These are phyloP conservation scores for Capromys pilorides DNA, from an alignment of 2,797 vertebrate species.

Conservation along the genomic window DNA sequence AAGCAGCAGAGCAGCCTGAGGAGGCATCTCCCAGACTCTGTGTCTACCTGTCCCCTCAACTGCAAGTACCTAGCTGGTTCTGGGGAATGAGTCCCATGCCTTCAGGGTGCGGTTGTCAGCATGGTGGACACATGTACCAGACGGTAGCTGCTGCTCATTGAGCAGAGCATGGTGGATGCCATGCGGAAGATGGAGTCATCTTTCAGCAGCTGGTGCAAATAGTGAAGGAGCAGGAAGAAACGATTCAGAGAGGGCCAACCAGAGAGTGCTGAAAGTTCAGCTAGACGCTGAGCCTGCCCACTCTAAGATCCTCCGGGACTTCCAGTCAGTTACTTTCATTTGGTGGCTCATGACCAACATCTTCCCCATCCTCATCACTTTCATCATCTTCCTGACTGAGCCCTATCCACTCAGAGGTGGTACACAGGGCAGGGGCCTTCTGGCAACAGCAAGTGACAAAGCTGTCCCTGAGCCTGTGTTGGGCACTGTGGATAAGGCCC, in stretches of 20 bases:
- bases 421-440: neutral
- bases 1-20: no score
- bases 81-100: no score
- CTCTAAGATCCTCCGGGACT: conserved; percentile 96
- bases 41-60: no score
- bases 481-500: conserved; percentile 65
- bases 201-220: no score
- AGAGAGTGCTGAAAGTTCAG: conserved; percentile 94
- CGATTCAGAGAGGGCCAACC: conserved; percentile 92
- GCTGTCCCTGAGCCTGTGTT: conserved; percentile 64
- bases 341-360: conserved; percentile 99
- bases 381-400: conserved; percentile 97
- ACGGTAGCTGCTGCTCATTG: no score
- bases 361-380: conserved; percentile 95
- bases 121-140: no score
- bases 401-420: conserved; percentile 31
- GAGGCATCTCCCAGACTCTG: no score
- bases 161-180: no score
- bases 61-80: no score
- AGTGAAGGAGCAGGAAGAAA: no score
- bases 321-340: conserved; percentile 97
- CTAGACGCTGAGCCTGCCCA: conserved; percentile 95
- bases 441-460: conserved; percentile 49
- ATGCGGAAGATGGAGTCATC: no score
- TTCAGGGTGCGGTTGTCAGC: no score